Conservation (phyloP, 2,113 vertebrate genomes). For the Camelus bactrianus region DNA sequence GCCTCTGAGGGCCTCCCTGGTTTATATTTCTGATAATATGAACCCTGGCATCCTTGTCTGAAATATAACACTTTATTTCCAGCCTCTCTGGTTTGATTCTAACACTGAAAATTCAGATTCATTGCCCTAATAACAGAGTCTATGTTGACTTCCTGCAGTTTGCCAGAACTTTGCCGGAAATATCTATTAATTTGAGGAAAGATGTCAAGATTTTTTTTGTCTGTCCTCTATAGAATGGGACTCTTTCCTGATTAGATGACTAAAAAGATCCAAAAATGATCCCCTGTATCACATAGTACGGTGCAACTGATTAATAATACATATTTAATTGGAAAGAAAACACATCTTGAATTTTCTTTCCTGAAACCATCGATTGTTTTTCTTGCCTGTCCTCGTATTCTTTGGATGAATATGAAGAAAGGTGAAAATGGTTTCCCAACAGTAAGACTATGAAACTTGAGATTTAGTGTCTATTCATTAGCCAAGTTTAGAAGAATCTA, state of each 20-base stretch:
- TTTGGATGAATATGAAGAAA: slow-evolving; percentile 33
- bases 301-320: background rate
- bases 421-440: slow-evolving; percentile 10
- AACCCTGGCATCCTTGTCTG: background rate
- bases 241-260: background rate
- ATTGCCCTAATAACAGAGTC: background rate
- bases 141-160: background rate
- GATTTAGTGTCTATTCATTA: slow-evolving; percentile 23
- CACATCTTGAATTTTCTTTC: background rate
- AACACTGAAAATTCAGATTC: background rate
- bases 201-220: background rate
- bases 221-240: background rate
- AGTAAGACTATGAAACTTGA: background rate
- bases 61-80: background rate
- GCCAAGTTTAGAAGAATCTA: background rate
- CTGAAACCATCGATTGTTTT: background rate
- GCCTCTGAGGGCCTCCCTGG: background rate
- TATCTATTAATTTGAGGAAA: background rate
- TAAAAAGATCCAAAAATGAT: background rate
- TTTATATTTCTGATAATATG: slow-evolving; percentile 1
- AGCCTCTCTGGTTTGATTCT: background rate
- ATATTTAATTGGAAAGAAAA: slow-evolving; percentile 45
- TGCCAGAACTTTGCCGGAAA: background rate
- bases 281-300: background rate
- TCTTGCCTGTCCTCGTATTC: slow-evolving; percentile 11